Evolutionary conservation across 1,140 invertebrate species (phyloP), one percentile per base, ranked within the genome.

Genomic region (Monomorium pharaonis): DNA sequence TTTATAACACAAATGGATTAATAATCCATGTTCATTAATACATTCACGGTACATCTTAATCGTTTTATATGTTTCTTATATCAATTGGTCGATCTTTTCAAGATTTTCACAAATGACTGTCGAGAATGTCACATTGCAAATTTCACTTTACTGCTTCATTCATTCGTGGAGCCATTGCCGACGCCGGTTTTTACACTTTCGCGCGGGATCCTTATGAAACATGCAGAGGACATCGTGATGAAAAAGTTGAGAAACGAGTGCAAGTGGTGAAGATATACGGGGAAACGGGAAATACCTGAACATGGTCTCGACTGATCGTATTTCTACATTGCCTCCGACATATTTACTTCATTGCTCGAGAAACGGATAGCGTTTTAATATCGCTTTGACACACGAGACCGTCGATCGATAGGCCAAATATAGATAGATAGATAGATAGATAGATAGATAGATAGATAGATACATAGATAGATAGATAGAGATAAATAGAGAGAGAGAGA

Each of bases 221-320:
- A 90, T 90, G 89, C 86, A 90, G 89, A 67, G 65, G 84, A 90
- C 89, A 81, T 78, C 33, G 33, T 89, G 89, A 90, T 90, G 89
- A 90, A 90, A 90, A 90, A 90, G 74, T 90, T 90, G 89, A 90
- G 89, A 90, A 90, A 90, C 89, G 84, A 70, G 89, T 90, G 86
- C 89, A 90, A 86, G 89, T 88, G 89, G 89, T 86, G 83, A 90
- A 81, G 89, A 90, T 90, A 86, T 90, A 90, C 80, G 89, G 54
- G 77, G 80, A 90, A 90, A 90, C 89, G 86, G 84, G 69, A 90
- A 90, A 90, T 90, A 90, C 89, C 86, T 90, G 89, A 81, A 86
- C 77, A 37, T 81, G 83, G 83, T 86, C 83, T 90, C 86, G 86
- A 72, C 12, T 60, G 88, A 88, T 90, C 88, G 89, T 90, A 90